These are phyloP conservation scores for Nemopilema nomurai DNA, from an alignment of 30 jellyfish, hydroid and myxozoan species.

Conservation along the genomic window DNA sequence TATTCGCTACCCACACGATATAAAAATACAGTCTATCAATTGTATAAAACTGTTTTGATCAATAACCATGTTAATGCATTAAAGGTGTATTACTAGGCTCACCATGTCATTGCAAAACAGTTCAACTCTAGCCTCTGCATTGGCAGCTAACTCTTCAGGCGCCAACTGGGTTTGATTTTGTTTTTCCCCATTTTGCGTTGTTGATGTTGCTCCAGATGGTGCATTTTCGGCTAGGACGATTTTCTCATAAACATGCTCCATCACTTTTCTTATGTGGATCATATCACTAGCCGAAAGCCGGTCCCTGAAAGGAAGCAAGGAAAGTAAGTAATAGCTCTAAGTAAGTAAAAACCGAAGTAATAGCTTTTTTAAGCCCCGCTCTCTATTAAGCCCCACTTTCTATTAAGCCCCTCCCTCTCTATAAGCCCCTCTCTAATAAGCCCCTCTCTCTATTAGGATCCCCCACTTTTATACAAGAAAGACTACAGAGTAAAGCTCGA, in stretches of 20 bases:
- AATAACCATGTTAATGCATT: not conserved
- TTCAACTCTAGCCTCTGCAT: slow-evolving; percentile 79
- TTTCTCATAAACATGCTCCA: slow-evolving; percentile 97
- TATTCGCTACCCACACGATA: too few relatives aligned
- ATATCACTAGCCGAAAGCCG: slow-evolving; percentile 96
- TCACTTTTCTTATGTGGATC: slow-evolving; percentile 86
- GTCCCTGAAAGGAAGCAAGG: slow-evolving; percentile 56
- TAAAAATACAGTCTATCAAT: too few relatives aligned
- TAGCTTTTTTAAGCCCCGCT: too few relatives aligned
- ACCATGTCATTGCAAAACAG: slow-evolving; percentile 86
- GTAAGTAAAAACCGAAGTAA: too few relatives aligned
- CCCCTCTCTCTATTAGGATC: too few relatives aligned
- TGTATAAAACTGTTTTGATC: too few relatives aligned
- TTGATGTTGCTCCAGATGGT: slow-evolving; percentile 15
- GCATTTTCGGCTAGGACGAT: slow-evolving; percentile 71
- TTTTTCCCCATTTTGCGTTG: slow-evolving; percentile 50
- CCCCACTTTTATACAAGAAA: too few relatives aligned
- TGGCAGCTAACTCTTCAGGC: slow-evolving; percentile 80
- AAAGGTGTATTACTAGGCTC: not conserved
- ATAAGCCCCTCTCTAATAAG: too few relatives aligned
- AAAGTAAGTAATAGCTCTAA: too few relatives aligned
- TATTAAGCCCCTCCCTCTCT: too few relatives aligned
- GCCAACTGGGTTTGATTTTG: slow-evolving; percentile 56
- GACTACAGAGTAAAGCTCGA: too few relatives aligned
- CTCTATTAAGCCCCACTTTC: too few relatives aligned